Evolutionary conservation across 2,797 vertebrate genomes (phyloP).

Genomic region (Gymnothorax reevesii): DNA sequence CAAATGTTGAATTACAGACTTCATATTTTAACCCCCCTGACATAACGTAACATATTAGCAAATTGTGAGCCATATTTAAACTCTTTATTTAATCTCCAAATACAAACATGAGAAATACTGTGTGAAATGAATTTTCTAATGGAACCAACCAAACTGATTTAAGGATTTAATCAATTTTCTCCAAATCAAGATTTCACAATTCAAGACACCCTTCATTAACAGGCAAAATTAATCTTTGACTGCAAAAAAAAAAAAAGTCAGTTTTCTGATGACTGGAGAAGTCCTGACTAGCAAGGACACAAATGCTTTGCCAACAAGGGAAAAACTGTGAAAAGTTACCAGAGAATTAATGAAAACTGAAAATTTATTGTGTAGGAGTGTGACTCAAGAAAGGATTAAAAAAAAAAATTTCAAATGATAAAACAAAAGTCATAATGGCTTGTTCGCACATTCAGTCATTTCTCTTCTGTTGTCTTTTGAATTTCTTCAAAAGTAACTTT

Average conservation of each 20-base stretch:
- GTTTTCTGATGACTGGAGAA: background rate
- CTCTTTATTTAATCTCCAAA: too few relatives aligned
- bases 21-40: too few relatives aligned
- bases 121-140: too few relatives aligned
- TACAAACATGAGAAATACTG: too few relatives aligned
- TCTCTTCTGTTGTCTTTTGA: background rate
- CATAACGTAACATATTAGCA: too few relatives aligned
- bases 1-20: too few relatives aligned
- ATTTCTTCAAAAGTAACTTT: background rate
- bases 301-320: background rate
- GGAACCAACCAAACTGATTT: too few relatives aligned
- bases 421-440: background rate
- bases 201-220: too few relatives aligned
- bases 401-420: background rate
- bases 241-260: background rate
- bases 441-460: background rate
- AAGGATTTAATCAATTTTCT: too few relatives aligned
- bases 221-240: background rate
- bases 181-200: too few relatives aligned
- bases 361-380: background rate
- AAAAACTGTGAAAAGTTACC: background rate
- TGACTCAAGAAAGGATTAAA: background rate
- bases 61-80: too few relatives aligned
- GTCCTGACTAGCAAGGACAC: slow-evolving; percentile 3
- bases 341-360: background rate